phyloP scores from a whole-genome alignment of 64 coral and sea anemone species.

The Anthopleura sola region DNA sequence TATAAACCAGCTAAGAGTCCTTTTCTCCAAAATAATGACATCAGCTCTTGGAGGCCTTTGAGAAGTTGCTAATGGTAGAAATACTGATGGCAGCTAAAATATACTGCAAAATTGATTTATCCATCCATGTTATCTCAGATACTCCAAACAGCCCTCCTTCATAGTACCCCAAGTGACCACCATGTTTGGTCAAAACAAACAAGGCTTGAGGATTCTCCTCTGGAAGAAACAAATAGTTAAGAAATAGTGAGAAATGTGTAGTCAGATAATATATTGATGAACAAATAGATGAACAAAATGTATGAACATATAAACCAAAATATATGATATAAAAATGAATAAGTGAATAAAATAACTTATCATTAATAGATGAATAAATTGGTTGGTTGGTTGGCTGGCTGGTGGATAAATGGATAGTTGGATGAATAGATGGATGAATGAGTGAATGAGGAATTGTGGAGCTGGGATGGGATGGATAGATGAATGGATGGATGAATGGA shows the following conservation, averaged over 20 bases:
- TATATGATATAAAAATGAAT: too few species aligned
- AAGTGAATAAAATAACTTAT: too few species aligned
- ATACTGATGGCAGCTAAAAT: slow-evolving; percentile 64
- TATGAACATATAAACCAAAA: too few species aligned
- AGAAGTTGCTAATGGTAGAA: not conserved
- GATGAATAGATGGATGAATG: not conserved
- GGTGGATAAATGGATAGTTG: too few species aligned
- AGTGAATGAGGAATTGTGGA: not conserved
- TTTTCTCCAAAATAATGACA: not conserved
- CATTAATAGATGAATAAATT: too few species aligned
- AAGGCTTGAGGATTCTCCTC: slow-evolving; percentile 75
- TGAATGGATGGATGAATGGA: too few species aligned
- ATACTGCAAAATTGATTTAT: slow-evolving; percentile 83
- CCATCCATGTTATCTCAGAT: slow-evolving; percentile 67
- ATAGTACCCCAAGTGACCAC: slow-evolving; percentile 88
- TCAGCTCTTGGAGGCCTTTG: not conserved
- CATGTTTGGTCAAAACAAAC: slow-evolving; percentile 85
- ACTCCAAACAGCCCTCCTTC: slow-evolving; percentile 62
- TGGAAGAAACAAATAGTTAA: not conserved
- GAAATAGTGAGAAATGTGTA: too few species aligned
- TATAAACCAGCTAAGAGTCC: too few species aligned
- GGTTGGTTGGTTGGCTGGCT: too few species aligned
- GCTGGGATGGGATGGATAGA: too few species aligned
- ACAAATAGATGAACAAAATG: too few species aligned
- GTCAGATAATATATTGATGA: too few species aligned